Percentiles rank a stretch among this genome's conserved stretches.
Conservation (phyloP, 2,888 invertebrate genomes). For the Lasioglossum morio region DNA sequence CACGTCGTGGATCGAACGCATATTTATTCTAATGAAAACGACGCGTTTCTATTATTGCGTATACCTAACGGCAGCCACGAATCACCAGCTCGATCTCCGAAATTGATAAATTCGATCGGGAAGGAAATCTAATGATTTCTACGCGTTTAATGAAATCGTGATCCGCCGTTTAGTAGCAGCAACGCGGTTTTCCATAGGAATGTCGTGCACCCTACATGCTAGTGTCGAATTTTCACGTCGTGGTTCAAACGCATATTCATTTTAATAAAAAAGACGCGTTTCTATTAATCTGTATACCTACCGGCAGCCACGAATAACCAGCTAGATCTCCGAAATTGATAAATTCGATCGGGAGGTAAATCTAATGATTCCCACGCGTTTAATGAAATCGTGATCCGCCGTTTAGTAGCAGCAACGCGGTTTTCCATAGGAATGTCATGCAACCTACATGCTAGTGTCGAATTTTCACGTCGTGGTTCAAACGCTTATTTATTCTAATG, state of each 20-base stretch:
- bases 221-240: constrained; percentile 15
- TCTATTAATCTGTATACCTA: neutral
- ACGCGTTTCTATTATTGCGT: neutral
- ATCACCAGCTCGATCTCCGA: neutral
- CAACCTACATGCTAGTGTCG: no score
- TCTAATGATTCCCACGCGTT: neutral
- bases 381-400: no score
- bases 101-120: neutral
- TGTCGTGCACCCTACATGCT: no score
- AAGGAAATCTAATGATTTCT: no score
- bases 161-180: constrained; percentile 44
- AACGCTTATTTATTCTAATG: neutral
- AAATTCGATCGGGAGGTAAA: neutral
- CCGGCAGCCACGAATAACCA: neutral
- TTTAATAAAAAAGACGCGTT: neutral
- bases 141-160: constrained; percentile 72
- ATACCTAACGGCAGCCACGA: neutral
- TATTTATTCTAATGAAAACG: neutral
- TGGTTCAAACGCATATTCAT: neutral
- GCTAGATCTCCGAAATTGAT: neutral
- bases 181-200: neutral
- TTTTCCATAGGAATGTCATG: no score
- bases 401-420: no score
- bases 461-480: neutral
- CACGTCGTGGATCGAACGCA: neutral